phyloP scores from a whole-genome alignment of 1,140 invertebrate genomes.

The Diploscapter pachys region DNA sequence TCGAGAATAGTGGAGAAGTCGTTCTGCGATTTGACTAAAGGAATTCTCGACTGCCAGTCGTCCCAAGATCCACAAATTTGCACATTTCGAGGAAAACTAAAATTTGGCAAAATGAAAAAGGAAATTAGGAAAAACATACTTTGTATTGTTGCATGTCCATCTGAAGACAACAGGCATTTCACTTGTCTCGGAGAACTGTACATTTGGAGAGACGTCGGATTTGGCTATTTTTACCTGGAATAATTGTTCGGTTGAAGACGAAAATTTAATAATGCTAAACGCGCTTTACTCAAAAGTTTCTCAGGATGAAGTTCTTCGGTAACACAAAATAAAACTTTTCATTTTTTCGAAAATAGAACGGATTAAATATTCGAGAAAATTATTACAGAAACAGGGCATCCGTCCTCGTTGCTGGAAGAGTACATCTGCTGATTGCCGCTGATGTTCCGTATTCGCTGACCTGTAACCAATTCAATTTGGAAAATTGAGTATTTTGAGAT shows the following conservation, averaged over 20 bases:
- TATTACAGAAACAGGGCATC: conserved; percentile 54
- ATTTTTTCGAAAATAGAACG: conserved; percentile 15
- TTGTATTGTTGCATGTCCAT: conserved; percentile 41
- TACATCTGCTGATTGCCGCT: conserved; percentile 41
- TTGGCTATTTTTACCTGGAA: conserved; percentile 57
- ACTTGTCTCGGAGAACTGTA: conserved; percentile 44
- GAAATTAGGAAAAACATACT: neutral
- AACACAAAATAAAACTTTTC: too few species aligned
- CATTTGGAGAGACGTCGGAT: conserved; percentile 32
- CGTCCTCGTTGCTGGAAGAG: conserved; percentile 44
- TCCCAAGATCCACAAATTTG: conserved; percentile 91
- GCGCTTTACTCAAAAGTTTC: too few species aligned
- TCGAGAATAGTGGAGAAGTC: conserved; percentile 52
- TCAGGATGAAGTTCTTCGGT: too few species aligned
- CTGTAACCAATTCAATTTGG: neutral
- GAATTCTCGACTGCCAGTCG: conserved; percentile 85
- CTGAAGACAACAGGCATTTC: conserved; percentile 59
- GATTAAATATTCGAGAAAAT: neutral
- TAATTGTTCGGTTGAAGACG: neutral
- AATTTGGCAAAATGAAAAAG: neutral
- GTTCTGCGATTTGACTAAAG: conserved; percentile 81
- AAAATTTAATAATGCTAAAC: neutral
- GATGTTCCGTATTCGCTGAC: conserved; percentile 28
- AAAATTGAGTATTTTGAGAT: neutral
- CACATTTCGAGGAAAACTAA: conserved; percentile 64